Percentiles rank a stretch among this genome's conserved stretches.
These are phyloP conservation scores for Caranx melampygus DNA, from an alignment of 2,113 vertebrate species.

Conservation along the genomic window DNA sequence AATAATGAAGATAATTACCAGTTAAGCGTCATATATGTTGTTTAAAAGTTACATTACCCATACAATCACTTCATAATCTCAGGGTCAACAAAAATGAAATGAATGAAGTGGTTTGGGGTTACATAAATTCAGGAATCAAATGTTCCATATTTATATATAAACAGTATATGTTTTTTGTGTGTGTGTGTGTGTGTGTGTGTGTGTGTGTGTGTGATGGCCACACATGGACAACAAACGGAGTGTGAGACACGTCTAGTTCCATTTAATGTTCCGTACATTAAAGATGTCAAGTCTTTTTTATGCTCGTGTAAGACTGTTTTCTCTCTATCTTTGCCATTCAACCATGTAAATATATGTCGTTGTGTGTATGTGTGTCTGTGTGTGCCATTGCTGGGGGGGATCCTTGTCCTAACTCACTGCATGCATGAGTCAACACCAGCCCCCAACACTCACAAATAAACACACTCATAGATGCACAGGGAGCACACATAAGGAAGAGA, in stretches of 20 bases:
- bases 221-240: background rate
- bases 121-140: background rate
- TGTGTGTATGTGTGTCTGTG: slow-evolving; percentile 23
- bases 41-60: no score
- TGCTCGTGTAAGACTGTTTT: background rate
- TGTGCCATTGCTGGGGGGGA: slow-evolving; percentile 63
- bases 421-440: slow-evolving; percentile 69
- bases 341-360: slow-evolving; percentile 40
- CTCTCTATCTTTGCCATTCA: slow-evolving; percentile 21
- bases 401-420: slow-evolving; percentile 64
- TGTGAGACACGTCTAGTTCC: background rate
- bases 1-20: background rate
- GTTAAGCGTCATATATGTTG: no score
- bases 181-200: background rate
- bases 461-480: slow-evolving; percentile 39
- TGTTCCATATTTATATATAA: background rate
- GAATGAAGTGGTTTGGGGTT: background rate
- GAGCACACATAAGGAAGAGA: slow-evolving; percentile 4
- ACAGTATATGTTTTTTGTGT: background rate
- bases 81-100: background rate
- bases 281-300: background rate
- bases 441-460: slow-evolving; percentile 40
- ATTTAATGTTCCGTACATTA: slow-evolving; percentile 17
- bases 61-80: background rate
- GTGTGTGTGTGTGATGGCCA: background rate